Base-by-base conservation (phyloP, 2,113 vertebrate genomes). In the Gallinago undulata region DNA sequence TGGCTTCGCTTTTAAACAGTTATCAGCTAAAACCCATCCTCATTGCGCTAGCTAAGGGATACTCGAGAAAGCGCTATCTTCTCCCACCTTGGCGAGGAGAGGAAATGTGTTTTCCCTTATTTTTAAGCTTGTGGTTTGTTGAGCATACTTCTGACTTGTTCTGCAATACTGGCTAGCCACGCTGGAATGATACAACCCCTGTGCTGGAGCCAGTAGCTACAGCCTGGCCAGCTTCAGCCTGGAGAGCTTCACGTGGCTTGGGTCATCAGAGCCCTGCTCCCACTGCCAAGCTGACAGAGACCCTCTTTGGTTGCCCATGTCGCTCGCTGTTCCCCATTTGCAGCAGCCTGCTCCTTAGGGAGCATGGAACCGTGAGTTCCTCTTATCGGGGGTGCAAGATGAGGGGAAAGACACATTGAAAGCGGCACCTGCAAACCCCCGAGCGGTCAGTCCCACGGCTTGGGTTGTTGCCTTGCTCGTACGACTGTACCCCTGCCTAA, bases 51-150 rank as follows among this genome's bases (percentile, higher is more conserved):
- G 84, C 33, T 79, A 48, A 43, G 50, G 7, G 2, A 18, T 2
- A n/a, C 53, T 73, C 1, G 7, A 57, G 85, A 66, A 94, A 92
- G 57, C 3, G 5, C 37, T 27, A 13, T 30, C 57, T 62, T 93
- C 45, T 94, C 64, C 59, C 75, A 96, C 94, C 91, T 95, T 89
- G 57, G 62, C 2, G 5, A 93, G 74, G 41, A 76, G 70, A 76
- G 51, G 81, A 95, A 96, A 91, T 83, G 50, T 95, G 74, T 89
- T 96, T 96, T 75, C 48, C 87, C 43, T 91, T 95, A 69, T 76
- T 96, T 91, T 79, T 84, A 82, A 96, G 78, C 84, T 56, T 94
- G 93, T 83, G 96, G 95, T 95, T 93, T 93, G 84, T 45, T 6
- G 10, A 79, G 57, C 95, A 85, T 93, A 55, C 35, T 73, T 96